Conservation (phyloP, 2,888 invertebrate species). For the Osmoderma eremita region DNA sequence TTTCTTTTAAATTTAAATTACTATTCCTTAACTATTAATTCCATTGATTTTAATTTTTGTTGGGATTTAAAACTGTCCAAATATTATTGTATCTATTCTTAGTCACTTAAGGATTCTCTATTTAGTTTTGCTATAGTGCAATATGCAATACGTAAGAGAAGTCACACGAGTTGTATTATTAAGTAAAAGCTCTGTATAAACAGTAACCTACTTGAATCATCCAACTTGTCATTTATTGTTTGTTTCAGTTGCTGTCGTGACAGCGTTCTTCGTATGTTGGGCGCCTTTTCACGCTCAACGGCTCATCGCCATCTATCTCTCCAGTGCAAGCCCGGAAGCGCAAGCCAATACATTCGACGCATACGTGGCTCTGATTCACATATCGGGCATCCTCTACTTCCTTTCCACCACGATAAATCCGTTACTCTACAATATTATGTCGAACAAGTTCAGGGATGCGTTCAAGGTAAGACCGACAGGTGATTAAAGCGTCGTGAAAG, state of each 20-base stretch:
- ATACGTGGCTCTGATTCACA: slow-evolving; percentile 79
- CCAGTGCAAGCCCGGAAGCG: slow-evolving; percentile 53
- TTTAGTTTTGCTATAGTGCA: no score
- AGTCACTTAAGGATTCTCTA: no score
- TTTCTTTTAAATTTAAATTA: no score
- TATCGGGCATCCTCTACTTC: slow-evolving; percentile 91
- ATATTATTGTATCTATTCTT: no score
- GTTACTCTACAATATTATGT: slow-evolving; percentile 93
- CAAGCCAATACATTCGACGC: slow-evolving; percentile 52
- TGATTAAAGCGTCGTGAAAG: not conserved
- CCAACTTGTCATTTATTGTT: slow-evolving; percentile 34
- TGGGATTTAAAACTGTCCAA: no score
- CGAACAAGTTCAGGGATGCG: slow-evolving; percentile 90
- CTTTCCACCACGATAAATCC: slow-evolving; percentile 94
- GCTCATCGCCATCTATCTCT: slow-evolving; percentile 77
- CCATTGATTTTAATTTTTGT: no score
- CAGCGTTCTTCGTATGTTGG: slow-evolving; percentile 91
- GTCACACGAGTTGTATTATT: no score
- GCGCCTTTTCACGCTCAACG: slow-evolving; percentile 95
- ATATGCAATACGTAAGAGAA: no score
- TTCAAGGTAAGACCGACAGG: slow-evolving; percentile 77
- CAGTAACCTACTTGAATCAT: no score
- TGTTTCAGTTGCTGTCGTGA: slow-evolving; percentile 84
- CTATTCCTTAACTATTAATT: no score
- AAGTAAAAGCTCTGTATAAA: no score